Percentiles rank a stretch among this genome's conserved stretches.
Evolutionary conservation across 2,888 invertebrate species (phyloP).

Genomic region (Dexiosoma caninum): DNA sequence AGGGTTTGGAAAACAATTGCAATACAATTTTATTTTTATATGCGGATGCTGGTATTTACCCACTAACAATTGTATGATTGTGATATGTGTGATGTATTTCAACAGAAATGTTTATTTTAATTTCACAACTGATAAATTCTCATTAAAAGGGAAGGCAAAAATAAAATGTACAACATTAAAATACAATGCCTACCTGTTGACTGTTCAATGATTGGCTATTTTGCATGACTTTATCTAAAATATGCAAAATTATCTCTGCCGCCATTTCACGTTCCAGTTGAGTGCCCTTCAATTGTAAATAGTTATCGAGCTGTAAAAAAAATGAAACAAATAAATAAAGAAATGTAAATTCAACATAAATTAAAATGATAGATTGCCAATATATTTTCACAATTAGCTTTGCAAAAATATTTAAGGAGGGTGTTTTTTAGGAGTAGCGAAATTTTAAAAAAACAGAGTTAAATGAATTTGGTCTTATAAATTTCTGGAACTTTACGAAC

Average conservation of each 20-base stretch:
- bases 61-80: too few species aligned
- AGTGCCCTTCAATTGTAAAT: conserved; percentile 76
- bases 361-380: neutral
- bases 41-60: too few species aligned
- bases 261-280: conserved; percentile 79
- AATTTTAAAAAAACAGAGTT: too few species aligned
- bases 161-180: conserved; percentile 23
- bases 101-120: neutral
- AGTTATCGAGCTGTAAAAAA: conserved; percentile 75
- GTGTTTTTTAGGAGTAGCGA: too few species aligned
- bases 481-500: too few species aligned
- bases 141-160: neutral
- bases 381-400: neutral
- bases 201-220: conserved; percentile 84
- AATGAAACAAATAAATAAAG: neutral
- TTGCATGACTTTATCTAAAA: conserved; percentile 83
- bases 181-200: conserved; percentile 81
- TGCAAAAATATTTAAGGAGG: neutral
- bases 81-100: too few species aligned
- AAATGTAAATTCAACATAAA: neutral
- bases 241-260: conserved; percentile 80
- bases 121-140: conserved; percentile 9
- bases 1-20: neutral
- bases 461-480: too few species aligned
- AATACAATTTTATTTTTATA: conserved; percentile 17